These are phyloP conservation scores for Dynastes maya DNA, from an alignment of 2,888 invertebrate genomes.

Conservation along the genomic window DNA sequence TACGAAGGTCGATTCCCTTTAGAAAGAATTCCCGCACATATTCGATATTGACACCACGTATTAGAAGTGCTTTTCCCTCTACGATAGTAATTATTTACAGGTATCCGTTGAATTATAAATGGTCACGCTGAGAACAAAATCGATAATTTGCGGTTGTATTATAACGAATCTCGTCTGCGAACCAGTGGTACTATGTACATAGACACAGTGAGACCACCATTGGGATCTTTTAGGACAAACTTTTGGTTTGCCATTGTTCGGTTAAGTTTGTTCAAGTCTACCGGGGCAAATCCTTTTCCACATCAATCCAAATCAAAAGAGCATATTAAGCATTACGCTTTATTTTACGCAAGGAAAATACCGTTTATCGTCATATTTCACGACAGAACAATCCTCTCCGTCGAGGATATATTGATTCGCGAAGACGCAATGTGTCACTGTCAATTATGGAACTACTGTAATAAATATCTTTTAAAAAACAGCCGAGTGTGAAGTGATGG, in stretches of 20 bases:
- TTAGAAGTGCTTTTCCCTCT: too few relatives aligned
- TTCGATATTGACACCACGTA: too few relatives aligned
- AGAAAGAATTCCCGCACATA: too few relatives aligned
- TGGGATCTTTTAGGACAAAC: neutral
- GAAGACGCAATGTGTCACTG: slow-evolving; percentile 22
- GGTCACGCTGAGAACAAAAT: too few relatives aligned
- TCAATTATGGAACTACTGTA: slow-evolving; percentile 19
- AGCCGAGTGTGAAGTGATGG: neutral
- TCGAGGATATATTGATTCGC: slow-evolving; percentile 3
- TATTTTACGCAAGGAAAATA: neutral
- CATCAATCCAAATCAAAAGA: neutral
- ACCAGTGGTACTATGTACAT: too few relatives aligned
- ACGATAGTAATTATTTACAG: too few relatives aligned
- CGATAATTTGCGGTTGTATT: too few relatives aligned
- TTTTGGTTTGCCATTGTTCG: neutral
- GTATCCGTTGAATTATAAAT: too few relatives aligned
- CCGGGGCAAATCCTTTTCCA: neutral
- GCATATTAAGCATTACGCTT: neutral
- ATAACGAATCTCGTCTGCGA: too few relatives aligned
- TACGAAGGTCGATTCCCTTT: too few relatives aligned
- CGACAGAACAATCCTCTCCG: neutral
- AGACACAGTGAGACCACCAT: too few relatives aligned
- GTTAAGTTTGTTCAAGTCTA: neutral
- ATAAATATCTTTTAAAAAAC: slow-evolving; percentile 28
- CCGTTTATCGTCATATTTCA: neutral